These are phyloP conservation scores for Cotesia congregata DNA, from an alignment of 2,888 invertebrate genomes.

Conservation along the genomic window DNA sequence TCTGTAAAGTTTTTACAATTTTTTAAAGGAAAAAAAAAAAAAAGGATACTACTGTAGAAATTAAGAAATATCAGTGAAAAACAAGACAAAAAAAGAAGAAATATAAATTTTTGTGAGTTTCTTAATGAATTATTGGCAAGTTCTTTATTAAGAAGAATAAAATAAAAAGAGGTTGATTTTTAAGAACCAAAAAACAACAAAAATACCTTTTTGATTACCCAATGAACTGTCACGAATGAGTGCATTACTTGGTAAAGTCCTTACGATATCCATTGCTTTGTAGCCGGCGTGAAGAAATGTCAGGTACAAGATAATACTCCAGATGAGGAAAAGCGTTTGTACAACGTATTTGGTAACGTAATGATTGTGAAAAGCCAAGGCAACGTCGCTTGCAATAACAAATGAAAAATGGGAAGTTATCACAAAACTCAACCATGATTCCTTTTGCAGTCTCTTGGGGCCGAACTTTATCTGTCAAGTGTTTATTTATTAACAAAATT, in stretches of 20 bases:
- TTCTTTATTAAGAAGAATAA: too few relatives aligned
- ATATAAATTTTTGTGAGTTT: too few relatives aligned
- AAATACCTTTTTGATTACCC: constrained; percentile 68
- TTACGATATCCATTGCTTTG: constrained; percentile 70
- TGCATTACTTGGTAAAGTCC: constrained; percentile 69
- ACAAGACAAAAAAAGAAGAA: too few relatives aligned
- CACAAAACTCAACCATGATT: constrained; percentile 71
- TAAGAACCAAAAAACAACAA: constrained; percentile 10
- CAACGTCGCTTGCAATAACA: constrained; percentile 71
- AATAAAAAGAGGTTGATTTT: neutral
- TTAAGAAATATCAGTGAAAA: too few relatives aligned
- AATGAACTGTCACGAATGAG: constrained; percentile 66
- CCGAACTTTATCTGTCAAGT: constrained; percentile 70
- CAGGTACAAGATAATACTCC: constrained; percentile 73
- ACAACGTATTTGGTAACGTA: constrained; percentile 71
- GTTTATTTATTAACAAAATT: neutral
- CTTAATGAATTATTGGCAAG: too few relatives aligned
- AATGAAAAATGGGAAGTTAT: constrained; percentile 73
- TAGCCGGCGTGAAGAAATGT: constrained; percentile 74
- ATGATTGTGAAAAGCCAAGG: constrained; percentile 69
- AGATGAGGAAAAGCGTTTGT: constrained; percentile 72
- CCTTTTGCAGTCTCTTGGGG: constrained; percentile 71
- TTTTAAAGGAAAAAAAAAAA: too few relatives aligned
- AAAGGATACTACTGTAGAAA: too few relatives aligned
- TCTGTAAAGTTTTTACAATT: too few relatives aligned